Base-by-base conservation (phyloP, 2,797 vertebrate species). In the Sebastes umbrosus region DNA sequence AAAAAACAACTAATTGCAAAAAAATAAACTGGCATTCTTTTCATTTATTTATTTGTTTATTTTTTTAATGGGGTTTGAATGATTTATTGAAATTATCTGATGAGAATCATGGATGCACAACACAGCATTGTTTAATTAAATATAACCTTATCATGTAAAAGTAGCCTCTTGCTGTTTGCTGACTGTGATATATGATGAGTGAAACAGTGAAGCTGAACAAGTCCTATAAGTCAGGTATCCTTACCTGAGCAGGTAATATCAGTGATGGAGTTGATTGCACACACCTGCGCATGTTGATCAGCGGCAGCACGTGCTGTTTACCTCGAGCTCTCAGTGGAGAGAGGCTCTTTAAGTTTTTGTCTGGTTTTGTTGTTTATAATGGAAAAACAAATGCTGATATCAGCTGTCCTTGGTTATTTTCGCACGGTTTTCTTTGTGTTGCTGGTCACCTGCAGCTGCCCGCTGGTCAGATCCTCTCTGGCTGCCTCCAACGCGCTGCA, bases 231-330 rank as follows among this genome's bases (percentile, higher is more conserved):
- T 24, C 7, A 5, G 9, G 14, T 13, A 2, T n/a, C 55, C 50
- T 60, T 13, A 20, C 66, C 67, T 78, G 68, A 59, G 29, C 24
- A 70, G 63, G 66, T 69, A 22, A 74, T 62, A 39, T 18, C 76
- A 77, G 59, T 66, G 77, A 68, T 5, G 18, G 69, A n/a, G 73
- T 20, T 94, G 92, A 96, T 96, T 95, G 91, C 55, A 2, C 57
- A 87, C 95, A 96, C 93, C 95, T 96, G 95, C 24, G 82, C 66
- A 55, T 71, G 84, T 36, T 84, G 81, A 87, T 84, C 80, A 87
- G 85, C 78, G 6, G 84, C 63, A 39, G 27, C 92, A 92, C 87
- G 87, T 94, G 93, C 82, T 71, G 84, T 79, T 81, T 84, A 72
- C 83, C 75, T 75, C 67, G 60, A 73, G 82, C 85, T 83, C 75